Evolutionary conservation across 2,113 vertebrate species (phyloP).

Genomic region (Isurus oxyrinchus): DNA sequence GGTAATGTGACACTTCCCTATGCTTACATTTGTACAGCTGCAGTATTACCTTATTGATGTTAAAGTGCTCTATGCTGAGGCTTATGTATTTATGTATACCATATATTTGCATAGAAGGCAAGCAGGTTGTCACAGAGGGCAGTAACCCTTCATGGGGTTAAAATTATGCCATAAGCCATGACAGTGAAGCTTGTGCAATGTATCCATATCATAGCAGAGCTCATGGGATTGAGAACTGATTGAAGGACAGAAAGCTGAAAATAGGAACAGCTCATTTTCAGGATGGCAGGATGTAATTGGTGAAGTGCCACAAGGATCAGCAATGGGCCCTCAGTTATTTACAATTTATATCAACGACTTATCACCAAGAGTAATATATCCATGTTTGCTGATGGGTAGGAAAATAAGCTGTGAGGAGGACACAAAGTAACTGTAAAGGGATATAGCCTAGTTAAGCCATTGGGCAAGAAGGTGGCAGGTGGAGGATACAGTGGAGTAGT

Average conservation of each 20-base stretch:
- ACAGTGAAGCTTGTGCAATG: not conserved
- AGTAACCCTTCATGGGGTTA: not conserved
- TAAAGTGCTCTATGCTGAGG: not conserved
- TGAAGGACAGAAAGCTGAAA: not conserved
- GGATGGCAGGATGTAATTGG: no score
- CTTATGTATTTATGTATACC: not conserved
- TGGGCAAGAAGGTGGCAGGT: no score
- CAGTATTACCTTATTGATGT: not conserved
- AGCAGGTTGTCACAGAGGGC: not conserved
- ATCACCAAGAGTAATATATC: no score
- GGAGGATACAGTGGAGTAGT: no score
- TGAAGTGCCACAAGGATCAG: no score
- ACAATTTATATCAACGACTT: no score
- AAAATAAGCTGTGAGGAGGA: no score
- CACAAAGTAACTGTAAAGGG: no score
- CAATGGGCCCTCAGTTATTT: no score
- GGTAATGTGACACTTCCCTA: not conserved
- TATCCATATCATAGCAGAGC: not conserved
- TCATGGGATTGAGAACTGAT: not conserved
- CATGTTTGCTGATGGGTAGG: no score
- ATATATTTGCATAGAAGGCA: not conserved
- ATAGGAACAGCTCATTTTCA: not conserved
- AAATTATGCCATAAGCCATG: not conserved
- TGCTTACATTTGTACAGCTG: not conserved
- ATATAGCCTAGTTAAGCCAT: no score